These are phyloP conservation scores for Erpornis zantholeuca DNA, from an alignment of 2,113 vertebrate genomes.

Conservation along the genomic window DNA sequence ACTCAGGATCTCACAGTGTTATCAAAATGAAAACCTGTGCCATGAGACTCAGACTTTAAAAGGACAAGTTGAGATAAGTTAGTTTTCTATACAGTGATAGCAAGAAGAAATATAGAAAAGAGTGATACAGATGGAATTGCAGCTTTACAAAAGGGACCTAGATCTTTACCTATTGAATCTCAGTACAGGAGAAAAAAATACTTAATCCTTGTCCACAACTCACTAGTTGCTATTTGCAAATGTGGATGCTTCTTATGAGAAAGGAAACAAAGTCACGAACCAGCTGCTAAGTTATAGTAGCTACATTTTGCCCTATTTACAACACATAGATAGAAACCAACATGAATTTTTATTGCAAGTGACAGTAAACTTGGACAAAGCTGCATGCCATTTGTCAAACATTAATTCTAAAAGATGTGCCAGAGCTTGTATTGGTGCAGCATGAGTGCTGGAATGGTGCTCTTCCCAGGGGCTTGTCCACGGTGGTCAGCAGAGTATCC, in stretches of 20 bases:
- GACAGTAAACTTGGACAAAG: not conserved
- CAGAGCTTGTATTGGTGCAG: not conserved
- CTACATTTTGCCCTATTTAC: not conserved
- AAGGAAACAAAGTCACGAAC: not conserved
- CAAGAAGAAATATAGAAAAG: not conserved
- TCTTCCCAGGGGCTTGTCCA: not conserved
- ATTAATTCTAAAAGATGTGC: not conserved
- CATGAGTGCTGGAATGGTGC: not conserved
- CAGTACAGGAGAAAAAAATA: not conserved
- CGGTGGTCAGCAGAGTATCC: not conserved
- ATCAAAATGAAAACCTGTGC: not conserved
- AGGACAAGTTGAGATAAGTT: not conserved
- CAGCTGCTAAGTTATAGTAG: not conserved
- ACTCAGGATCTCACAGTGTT: not conserved
- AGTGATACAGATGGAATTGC: not conserved
- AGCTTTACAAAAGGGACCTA: not conserved
- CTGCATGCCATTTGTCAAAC: not conserved
- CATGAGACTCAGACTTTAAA: not conserved
- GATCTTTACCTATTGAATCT: not conserved
- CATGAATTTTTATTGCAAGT: not conserved
- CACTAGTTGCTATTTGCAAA: not conserved
- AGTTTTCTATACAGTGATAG: not conserved
- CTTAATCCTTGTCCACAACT: not conserved
- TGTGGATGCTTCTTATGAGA: not conserved
- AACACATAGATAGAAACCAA: not conserved